phyloP scores from a whole-genome alignment of 2,113 vertebrate species.

The Larimichthys crocea region DNA sequence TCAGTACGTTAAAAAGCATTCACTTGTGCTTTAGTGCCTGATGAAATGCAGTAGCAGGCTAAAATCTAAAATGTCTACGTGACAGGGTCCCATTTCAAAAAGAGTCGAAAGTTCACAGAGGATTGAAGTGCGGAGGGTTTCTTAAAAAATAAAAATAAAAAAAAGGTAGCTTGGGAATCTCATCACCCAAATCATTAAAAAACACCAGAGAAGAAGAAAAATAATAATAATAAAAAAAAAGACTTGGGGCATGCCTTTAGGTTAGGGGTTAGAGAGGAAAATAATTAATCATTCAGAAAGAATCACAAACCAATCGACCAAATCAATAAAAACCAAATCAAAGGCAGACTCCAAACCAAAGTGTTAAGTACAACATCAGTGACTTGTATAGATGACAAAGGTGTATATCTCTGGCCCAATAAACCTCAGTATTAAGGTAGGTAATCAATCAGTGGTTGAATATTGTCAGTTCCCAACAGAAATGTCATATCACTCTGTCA shows the following conservation, averaged over 20 bases:
- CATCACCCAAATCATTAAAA: slow-evolving; percentile 62
- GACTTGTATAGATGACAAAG: slow-evolving; percentile 81
- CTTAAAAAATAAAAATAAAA: slow-evolving; percentile 63
- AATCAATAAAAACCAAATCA: slow-evolving; percentile 69
- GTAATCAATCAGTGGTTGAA: not conserved
- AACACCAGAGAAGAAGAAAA: slow-evolving; percentile 29
- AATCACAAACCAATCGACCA: slow-evolving; percentile 76
- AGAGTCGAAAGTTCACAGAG: slow-evolving; percentile 31
- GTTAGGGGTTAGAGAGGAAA: slow-evolving; percentile 73
- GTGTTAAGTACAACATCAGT: slow-evolving; percentile 69
- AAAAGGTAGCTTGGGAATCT: slow-evolving; percentile 46
- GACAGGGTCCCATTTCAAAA: slow-evolving; percentile 54
- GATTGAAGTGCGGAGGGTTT: slow-evolving; percentile 72
- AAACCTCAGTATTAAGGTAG: slow-evolving; percentile 1
- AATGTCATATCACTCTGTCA: not conserved
- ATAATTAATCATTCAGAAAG: slow-evolving; percentile 77
- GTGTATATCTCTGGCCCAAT: slow-evolving; percentile 71
- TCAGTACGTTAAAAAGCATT: slow-evolving; percentile 43
- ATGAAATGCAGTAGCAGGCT: slow-evolving; percentile 60
- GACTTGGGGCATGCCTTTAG: slow-evolving; percentile 80
- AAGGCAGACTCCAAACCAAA: slow-evolving; percentile 73
- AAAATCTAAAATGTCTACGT: slow-evolving; percentile 50
- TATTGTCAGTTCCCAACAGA: not conserved
- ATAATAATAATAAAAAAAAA: slow-evolving; percentile 21
- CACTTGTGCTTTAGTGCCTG: slow-evolving; percentile 23